These are phyloP conservation scores for Nasonia oneida DNA, from an alignment of 2,888 invertebrate genomes.

Conservation along the genomic window DNA sequence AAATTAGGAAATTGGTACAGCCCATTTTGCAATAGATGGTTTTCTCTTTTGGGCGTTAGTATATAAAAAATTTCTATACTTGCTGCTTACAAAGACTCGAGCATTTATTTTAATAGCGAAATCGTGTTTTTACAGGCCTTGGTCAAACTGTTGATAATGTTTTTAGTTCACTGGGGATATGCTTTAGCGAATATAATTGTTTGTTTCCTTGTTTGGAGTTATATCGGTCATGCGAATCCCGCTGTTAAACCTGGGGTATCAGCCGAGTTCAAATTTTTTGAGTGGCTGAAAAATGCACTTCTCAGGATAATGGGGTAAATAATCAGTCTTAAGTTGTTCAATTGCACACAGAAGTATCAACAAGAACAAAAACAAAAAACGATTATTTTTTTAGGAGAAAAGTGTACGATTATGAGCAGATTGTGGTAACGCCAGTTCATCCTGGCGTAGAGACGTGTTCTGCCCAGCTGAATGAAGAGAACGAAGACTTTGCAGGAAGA, in stretches of 20 bases:
- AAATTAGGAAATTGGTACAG: conserved; percentile 98
- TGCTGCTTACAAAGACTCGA: background rate
- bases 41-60: conserved; percentile 93
- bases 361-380: background rate
- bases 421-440: conserved; percentile 91
- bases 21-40: conserved; percentile 95
- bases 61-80: conserved; percentile 31
- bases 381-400: conserved; percentile 83
- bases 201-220: conserved; percentile 93
- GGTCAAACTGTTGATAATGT: conserved; percentile 93
- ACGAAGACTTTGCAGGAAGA: conserved; percentile 95
- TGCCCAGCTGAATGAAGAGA: conserved; percentile 95
- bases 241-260: conserved; percentile 96
- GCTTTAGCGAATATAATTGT: conserved; percentile 91
- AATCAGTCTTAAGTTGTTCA: conserved; percentile 32
- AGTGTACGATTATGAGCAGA: conserved; percentile 90
- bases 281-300: conserved; percentile 87
- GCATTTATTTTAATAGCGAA: conserved; percentile 20
- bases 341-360: background rate
- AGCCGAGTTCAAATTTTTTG: conserved; percentile 89
- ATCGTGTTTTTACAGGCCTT: conserved; percentile 84
- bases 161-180: conserved; percentile 96
- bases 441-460: conserved; percentile 89
- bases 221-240: conserved; percentile 96
- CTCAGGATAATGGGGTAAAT: conserved; percentile 89